Evolutionary conservation across 2,888 invertebrate genomes (phyloP), one percentile per base, ranked within the genome.

Genomic region (Exocentrus adspersus): DNA sequence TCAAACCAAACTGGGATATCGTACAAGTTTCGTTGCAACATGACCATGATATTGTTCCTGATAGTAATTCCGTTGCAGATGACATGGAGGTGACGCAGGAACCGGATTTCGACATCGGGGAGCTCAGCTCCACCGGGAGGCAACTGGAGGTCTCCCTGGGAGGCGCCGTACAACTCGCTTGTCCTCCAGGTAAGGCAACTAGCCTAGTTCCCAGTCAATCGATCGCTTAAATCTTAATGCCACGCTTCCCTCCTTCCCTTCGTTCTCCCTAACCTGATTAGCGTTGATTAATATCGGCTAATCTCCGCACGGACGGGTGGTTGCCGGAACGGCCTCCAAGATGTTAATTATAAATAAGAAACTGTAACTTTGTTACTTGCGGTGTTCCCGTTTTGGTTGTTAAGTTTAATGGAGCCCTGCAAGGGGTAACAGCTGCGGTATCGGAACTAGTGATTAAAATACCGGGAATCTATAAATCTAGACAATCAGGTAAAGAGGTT

Each of bases 111-210:
- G 83, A 83, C 71, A 77, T 83, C 21, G 80, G 83, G 30, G 87
- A 87, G 76, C 84, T 86, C 68, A 85, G 87, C 66, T 86, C 87
- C 1, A 86, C 87, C 17, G 86, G 88, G 37, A 88, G 91, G 72
- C 90, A 90, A 75, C 87, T 92, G 64, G 94, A 95, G 76, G 94
- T 94, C 42, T 91, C 92, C 58, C 85, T 95, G 17, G 95, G 95
- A 4, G 94, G 94, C 5, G 93, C 92, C 51, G 93, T 94, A 37
- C 93, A 93, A 69, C 84, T 95, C 43, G 92, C 94, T 76, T 95
- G 95, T 80, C 92, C 92, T 58, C 90, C 91, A 83, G 92, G 92
- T 88, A 82, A 68, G 61, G 52, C 53, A 67, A 70, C 68, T 66
- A 37, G 37, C 66, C 54, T 54, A 45, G 43, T 54, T 58, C 53